A percentile compares a stretch with the other conserved stretches of the same genome.
Evolutionary conservation across 1,140 invertebrate species (phyloP).

Genomic region (Ceratina japonica): DNA sequence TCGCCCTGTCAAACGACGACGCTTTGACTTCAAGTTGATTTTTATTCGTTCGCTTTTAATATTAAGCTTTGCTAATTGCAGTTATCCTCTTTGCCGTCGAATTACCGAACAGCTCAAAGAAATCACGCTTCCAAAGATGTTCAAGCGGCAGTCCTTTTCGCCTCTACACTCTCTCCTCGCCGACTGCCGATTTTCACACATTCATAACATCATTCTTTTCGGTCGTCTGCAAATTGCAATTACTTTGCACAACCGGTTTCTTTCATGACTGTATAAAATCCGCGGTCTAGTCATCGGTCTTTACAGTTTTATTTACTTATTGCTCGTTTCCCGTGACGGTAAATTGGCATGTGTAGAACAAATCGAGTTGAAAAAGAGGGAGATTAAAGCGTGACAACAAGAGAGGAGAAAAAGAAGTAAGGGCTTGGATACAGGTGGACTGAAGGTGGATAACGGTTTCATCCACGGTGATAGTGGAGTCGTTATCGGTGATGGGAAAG

Average conservation of each 20-base stretch:
- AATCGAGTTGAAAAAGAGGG: no score
- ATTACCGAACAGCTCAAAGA: slow-evolving; percentile 7
- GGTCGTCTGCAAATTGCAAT: no score
- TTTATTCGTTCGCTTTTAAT: slow-evolving; percentile 16
- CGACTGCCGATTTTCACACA: no score
- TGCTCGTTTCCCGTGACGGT: no score
- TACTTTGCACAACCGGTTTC: no score
- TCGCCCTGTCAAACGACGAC: slow-evolving; percentile 14
- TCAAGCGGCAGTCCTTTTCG: no score
- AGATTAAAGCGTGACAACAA: background rate
- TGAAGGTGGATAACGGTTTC: slow-evolving; percentile 4
- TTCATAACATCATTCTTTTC: no score
- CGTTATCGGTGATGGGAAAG: slow-evolving; percentile 3
- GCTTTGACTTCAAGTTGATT: background rate
- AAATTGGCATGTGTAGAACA: no score
- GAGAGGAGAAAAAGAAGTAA: background rate
- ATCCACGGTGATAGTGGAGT: slow-evolving; percentile 7
- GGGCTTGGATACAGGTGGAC: background rate
- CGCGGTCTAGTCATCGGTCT: no score
- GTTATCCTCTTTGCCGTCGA: background rate
- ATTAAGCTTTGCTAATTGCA: slow-evolving; percentile 7
- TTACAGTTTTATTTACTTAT: no score
- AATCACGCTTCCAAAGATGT: background rate
- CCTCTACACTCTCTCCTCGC: no score
- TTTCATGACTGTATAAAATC: no score